Percentiles rank a stretch among this genome's conserved stretches.
Evolutionary conservation across 2,113 vertebrate species (phyloP).

Genomic region (Campylomormyrus numenius): DNA sequence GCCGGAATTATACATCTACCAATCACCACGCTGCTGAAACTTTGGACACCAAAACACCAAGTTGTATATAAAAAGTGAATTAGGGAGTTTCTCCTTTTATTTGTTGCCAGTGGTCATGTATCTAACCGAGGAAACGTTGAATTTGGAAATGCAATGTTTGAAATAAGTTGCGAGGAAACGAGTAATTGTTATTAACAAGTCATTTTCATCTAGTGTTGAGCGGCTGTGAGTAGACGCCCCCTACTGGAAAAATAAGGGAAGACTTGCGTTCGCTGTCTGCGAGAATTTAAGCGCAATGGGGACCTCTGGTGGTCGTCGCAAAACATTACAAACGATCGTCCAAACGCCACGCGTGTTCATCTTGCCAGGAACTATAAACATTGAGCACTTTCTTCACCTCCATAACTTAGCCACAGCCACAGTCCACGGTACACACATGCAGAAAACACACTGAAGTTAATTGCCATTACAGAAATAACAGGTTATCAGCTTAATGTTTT

Average conservation of each 20-base stretch:
- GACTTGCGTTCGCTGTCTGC: neutral
- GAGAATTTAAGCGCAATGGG: constrained; percentile 30
- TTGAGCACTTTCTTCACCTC: neutral
- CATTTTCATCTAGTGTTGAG: neutral
- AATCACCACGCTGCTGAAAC: neutral
- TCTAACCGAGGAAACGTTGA: neutral
- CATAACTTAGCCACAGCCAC: neutral
- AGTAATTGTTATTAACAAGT: neutral
- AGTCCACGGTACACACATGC: neutral
- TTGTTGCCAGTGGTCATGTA: neutral
- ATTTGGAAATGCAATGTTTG: neutral
- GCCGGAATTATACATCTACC: neutral
- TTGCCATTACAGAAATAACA: no score
- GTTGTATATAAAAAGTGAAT: neutral
- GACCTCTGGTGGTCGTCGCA: constrained; percentile 49
- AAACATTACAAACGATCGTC: constrained; percentile 17
- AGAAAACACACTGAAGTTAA: neutral
- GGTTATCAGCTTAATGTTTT: neutral
- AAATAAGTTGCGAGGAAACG: neutral
- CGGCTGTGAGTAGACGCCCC: neutral
- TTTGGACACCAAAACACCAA: neutral
- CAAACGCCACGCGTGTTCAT: neutral
- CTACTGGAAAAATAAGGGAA: neutral
- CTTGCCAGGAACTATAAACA: neutral
- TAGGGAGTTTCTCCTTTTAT: neutral